Percentiles rank a stretch among this genome's conserved stretches.
Conservation (phyloP, 1,140 invertebrate genomes). For the Drepana arcuata region DNA sequence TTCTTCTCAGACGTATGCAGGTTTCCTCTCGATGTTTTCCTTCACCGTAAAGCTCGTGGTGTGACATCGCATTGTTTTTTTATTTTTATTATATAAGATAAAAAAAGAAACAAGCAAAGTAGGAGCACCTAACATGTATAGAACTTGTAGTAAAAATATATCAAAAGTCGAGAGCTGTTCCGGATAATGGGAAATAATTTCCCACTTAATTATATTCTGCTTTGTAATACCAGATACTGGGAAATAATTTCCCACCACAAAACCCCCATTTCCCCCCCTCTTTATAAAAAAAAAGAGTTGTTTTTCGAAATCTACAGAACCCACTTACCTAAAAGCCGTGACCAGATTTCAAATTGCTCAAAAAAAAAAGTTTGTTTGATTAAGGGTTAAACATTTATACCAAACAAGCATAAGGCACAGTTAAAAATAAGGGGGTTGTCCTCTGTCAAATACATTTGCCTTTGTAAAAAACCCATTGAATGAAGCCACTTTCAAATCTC, state of each 20-base stretch:
- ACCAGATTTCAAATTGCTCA: constrained; percentile 6
- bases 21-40: no score
- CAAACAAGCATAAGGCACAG: no score
- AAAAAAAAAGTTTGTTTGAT: constrained; percentile 7
- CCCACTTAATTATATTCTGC: constrained; percentile 16
- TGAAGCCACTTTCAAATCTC: no score
- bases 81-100: constrained; percentile 7
- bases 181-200: constrained; percentile 20
- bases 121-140: constrained; percentile 19
- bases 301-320: constrained; percentile 17
- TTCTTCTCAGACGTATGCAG: no score
- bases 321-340: constrained; percentile 6
- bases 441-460: no score
- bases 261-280: constrained; percentile 24
- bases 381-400: no score
- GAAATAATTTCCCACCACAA: constrained; percentile 36
- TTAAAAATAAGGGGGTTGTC: no score
- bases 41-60: no score
- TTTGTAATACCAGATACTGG: constrained; percentile 18
- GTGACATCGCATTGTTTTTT: no score
- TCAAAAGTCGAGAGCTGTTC: constrained; percentile 5
- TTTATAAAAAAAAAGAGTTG: constrained; percentile 12
- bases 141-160: constrained; percentile 21
- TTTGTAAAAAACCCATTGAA: no score
- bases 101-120: constrained; percentile 18